Evolutionary conservation across 2,888 invertebrate genomes (phyloP), one percentile per base, ranked within the genome.

Genomic region (Trachelus tabidus): DNA sequence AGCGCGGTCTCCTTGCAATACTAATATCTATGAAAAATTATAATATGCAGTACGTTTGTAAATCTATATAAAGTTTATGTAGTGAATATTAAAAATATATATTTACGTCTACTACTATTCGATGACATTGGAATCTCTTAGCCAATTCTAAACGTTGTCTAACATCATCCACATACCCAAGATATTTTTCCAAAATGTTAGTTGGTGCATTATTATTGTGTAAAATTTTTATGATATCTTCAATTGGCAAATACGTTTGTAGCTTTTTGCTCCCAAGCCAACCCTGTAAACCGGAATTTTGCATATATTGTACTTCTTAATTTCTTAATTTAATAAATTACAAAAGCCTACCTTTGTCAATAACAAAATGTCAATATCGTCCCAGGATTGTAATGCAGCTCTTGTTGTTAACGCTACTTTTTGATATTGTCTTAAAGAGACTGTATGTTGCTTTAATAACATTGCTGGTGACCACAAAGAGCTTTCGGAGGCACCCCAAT

Each of bases 371-470:
- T 94, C 94, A 1, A 95, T 93, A 23, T 94, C 93, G 1, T 94
- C 93, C 95, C 95, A 95, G 68, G 94, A 93, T 78, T 93, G 92
- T 1, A 92, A 87, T 71, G 93, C 93, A 0, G 94, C 94, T 87
- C 94, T 93, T 0, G 94, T 94, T 81, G 94, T 94, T 0, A 96
- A 86, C 0, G 94, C 95, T 0, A 95, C 94, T 94, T 95, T 96
- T 83, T 96, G 95, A 85, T 94, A 95, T 81, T 95, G 95, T 1
- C 94, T 92, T 0, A 94, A 92, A 9, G 91, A 92, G 75, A 93
- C 89, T 69, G 91, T 89, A 86, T 94, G 94, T 76, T 93, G 90
- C 79, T 93, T 93, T 78, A 92, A 93, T 0, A 95, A 87, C 1
- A 93, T 93, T 75, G 92, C 89, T 0, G 94, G 94, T 0, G 94